Conservation (phyloP, 2,797 vertebrate genomes). For the Sphaeramia orbicularis region DNA sequence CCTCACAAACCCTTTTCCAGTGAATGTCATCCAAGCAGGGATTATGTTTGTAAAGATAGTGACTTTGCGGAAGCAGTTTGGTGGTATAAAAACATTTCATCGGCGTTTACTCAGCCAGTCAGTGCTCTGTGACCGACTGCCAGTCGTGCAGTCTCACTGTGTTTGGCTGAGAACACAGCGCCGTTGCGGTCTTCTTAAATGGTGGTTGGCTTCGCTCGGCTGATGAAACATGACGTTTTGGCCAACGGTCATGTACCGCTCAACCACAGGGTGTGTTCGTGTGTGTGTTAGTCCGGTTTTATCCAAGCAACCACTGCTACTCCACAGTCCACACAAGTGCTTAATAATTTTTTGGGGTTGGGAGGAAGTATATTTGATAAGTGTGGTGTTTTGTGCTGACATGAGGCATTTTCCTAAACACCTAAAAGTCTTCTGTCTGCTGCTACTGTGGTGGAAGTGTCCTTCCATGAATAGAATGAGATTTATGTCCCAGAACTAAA, state of each 20-base stretch:
- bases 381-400: neutral
- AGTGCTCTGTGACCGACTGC: constrained; percentile 16
- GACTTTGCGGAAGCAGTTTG: too few relatives aligned
- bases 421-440: neutral
- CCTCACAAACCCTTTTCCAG: too few relatives aligned
- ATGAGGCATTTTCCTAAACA: too few relatives aligned
- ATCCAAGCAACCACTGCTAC: constrained; percentile 5
- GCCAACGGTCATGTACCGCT: constrained; percentile 51
- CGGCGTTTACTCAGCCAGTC: neutral
- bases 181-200: constrained; percentile 72
- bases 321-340: constrained; percentile 2
- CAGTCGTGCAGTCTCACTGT: constrained; percentile 24
- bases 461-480: neutral
- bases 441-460: neutral
- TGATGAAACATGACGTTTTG: constrained; percentile 66
- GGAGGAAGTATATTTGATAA: neutral
- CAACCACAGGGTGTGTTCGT: constrained; percentile 65
- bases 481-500: too few relatives aligned
- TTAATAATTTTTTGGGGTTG: constrained; percentile 32
- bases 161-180: constrained; percentile 45
- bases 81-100: neutral
- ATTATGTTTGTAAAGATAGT: too few relatives aligned
- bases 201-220: constrained; percentile 61
- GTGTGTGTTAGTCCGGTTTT: constrained; percentile 27
- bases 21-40: too few relatives aligned